phyloP scores from a whole-genome alignment of 2,797 vertebrate genomes.

The Eurystomus glaucurus region DNA sequence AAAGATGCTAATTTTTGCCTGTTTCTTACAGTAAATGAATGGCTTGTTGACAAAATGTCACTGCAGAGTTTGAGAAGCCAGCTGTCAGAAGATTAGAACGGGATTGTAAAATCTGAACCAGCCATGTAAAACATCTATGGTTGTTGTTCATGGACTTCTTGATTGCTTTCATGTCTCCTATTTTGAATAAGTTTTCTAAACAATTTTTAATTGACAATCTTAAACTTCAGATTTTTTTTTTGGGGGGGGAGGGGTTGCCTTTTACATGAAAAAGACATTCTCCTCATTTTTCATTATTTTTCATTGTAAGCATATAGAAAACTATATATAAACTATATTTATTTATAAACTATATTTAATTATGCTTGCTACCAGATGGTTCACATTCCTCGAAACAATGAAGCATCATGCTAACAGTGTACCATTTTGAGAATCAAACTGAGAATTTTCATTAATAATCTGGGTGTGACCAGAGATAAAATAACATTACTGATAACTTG shows the following conservation, averaged over 20 bases:
- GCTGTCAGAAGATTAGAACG: neutral
- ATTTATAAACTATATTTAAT: no score
- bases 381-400: neutral
- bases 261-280: neutral
- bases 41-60: neutral
- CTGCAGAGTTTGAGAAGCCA: neutral
- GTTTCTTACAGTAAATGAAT: neutral
- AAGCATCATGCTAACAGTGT: neutral
- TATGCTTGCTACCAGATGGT: accelerated
- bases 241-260: accelerated
- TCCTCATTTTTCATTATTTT: neutral
- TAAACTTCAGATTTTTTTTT: neutral
- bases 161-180: neutral
- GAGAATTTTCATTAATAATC: neutral
- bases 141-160: neutral
- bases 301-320: neutral
- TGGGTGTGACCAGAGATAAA: neutral
- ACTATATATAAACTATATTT: no score
- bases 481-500: neutral
- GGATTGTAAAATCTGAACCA: neutral
- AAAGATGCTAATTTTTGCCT: neutral
- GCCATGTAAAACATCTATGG: neutral
- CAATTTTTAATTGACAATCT: neutral
- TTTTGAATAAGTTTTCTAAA: neutral
- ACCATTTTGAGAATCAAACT: neutral